Evolutionary conservation across 2,888 invertebrate genomes (phyloP), one percentile per base, ranked within the genome.

Genomic region (Phrixothrix hirtus): DNA sequence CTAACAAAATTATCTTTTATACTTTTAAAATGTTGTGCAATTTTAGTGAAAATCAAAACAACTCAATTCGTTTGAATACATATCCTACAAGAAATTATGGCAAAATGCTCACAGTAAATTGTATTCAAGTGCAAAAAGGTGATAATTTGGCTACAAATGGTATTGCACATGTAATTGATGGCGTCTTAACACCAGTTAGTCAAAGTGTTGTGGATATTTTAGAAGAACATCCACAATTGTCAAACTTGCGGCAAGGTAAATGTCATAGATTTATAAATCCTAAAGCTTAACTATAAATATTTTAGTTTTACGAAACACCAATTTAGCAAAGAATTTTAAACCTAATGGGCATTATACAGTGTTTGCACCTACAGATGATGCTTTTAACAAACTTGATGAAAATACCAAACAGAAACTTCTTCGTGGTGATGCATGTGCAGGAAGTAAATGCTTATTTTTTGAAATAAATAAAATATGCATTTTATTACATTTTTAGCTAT

Each of bases 141-240:
- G 85, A 88, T 69, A 81, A 83, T 61, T 73, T 82, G 42, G 83
- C 86, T 1, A 79, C 80, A 30, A 85, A 86, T 66, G 87, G 87
- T 10, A 79, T 88, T 43, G 78, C 87, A 9, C 87, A 88, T 67
- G 75, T 84, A 1, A 75, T 86, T 10, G 80, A 81, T 35, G 78
- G 80, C n/a, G 81, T 86, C 2, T 73, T 88, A 32, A 67, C 72
- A 34, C 83, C 84, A 0, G 79, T 81, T 5, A 78, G 73, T 17
- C 77, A 79, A 55, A 78, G 77, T 32, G 71, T 87, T 1, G 77
- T 79, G 64, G 81, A 84, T 43, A 77, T 86, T 12, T 78, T 87
- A 44, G 75, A 77, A 0, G 74, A 78, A 45, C 81, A 84, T 58
- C 75, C 79, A 0, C 80, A 83, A 63, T 79, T 87, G 66, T 79